Conservation (phyloP, 2,888 invertebrate genomes). For the Linyphia triangularis region DNA sequence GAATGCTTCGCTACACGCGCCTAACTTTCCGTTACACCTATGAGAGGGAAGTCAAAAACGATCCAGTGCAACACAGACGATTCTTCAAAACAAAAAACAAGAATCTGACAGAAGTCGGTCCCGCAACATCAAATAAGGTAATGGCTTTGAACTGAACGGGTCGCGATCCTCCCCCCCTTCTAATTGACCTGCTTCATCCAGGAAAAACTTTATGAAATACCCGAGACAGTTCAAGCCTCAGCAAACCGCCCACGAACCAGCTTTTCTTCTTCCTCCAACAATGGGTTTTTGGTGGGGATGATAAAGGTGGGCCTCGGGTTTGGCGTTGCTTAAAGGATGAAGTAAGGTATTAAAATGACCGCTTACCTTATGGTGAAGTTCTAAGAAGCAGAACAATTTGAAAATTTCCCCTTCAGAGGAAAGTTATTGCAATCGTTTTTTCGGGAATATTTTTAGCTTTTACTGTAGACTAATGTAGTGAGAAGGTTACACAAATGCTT, state of each 20-base stretch:
- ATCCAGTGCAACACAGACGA: neutral
- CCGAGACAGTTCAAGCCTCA: conserved; percentile 18
- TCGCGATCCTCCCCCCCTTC: neutral
- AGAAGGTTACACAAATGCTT: too few relatives aligned
- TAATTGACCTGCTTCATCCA: conserved; percentile 38
- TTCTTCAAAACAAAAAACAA: neutral
- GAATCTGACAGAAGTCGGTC: neutral
- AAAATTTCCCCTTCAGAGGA: too few relatives aligned
- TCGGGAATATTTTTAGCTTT: too few relatives aligned
- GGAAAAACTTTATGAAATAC: conserved; percentile 17
- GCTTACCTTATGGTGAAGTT: too few relatives aligned
- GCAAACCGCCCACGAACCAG: conserved; percentile 12
- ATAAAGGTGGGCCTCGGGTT: too few relatives aligned
- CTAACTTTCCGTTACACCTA: neutral
- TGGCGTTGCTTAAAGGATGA: too few relatives aligned
- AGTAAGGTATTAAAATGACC: too few relatives aligned
- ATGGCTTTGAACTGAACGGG: conserved; percentile 28
- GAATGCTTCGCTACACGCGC: neutral
- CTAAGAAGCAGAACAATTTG: too few relatives aligned
- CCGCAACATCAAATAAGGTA: conserved; percentile 23
- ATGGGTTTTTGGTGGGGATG: too few relatives aligned
- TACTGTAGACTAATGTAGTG: too few relatives aligned
- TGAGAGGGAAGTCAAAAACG: conserved; percentile 9
- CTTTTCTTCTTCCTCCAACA: neutral
- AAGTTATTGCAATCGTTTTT: too few relatives aligned